A percentile compares a stretch with the other conserved stretches of the same genome.
Conservation (phyloP, 2,113 vertebrate genomes). For the Callionymus lyra region DNA sequence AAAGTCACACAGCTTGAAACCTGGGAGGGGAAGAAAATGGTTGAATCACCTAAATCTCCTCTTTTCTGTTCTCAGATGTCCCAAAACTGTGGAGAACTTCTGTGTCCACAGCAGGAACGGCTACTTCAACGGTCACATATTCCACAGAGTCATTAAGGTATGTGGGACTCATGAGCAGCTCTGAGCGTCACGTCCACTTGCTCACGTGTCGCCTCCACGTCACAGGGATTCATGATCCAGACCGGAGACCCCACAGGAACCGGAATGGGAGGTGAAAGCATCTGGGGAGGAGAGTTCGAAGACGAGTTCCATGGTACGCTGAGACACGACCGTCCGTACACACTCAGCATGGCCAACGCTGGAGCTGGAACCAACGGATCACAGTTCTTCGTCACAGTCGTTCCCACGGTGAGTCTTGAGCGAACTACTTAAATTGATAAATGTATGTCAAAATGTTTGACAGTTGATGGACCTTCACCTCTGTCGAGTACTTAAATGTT, state of each 20-base stretch:
- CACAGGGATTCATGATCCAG: conserved; percentile 96
- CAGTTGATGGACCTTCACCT: too few relatives aligned
- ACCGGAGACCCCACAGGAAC: conserved; percentile 97
- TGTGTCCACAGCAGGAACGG: conserved; percentile 96
- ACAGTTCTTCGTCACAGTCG: conserved; percentile 95
- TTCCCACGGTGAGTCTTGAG: conserved; percentile 91
- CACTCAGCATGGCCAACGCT: conserved; percentile 94
- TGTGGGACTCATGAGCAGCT: background rate
- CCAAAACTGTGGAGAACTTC: conserved; percentile 98
- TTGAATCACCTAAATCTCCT: background rate
- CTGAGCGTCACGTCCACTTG: background rate
- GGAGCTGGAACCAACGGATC: conserved; percentile 92
- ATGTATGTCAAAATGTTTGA: too few relatives aligned
- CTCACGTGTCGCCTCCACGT: background rate
- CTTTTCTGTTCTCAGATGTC: conserved; percentile 69
- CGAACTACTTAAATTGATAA: too few relatives aligned
- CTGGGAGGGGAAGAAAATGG: too few relatives aligned
- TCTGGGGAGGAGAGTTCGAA: conserved; percentile 97
- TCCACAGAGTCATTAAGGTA: conserved; percentile 96
- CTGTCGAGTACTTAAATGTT: background rate
- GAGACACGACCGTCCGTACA: conserved; percentile 94
- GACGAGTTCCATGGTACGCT: conserved; percentile 95
- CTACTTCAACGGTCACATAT: conserved; percentile 92
- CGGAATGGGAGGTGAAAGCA: conserved; percentile 97
- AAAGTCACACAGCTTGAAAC: too few relatives aligned